Base-by-base conservation (phyloP, 1,140 invertebrate genomes). In the Zaprionus kolodkinae region DNA sequence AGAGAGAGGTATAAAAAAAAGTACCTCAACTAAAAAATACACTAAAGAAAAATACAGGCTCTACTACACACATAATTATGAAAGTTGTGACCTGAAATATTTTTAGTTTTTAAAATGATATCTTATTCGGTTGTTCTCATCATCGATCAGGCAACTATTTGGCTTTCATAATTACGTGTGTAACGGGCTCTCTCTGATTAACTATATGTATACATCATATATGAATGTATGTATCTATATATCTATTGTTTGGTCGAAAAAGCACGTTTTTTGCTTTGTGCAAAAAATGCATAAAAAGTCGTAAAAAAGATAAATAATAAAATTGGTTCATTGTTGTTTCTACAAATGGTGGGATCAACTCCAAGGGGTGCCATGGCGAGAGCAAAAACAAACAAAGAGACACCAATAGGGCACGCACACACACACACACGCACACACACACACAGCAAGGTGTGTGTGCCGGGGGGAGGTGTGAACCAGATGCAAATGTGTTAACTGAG, bases 401-500 rank as follows among this genome's bases (percentile, higher is more conserved):
- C 10, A 57, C 40, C 60, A 45, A 33, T n/a, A 50, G 45, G 10
- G 45, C 27, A 12, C n/a, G 12, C 25, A 55, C 27, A 30, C 40
- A 7, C 21, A n/a, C 38, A 52, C 27, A 54, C 27, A n/a, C 21
- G 30, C 27, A 13, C 33, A 3, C 12, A n/a, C 27, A 12, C n/a
- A 6, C 25, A 55, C 21, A 21, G 21, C 12, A 55, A 10, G 21
- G 25, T 54, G 27, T 55, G 27, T 55, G 7, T 55, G 27, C 21
- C 13, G 27, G 27, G 21, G 21, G 27, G 27, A 2, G 21, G 21
- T 43, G 25, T 72, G 25, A 75, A 65, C 66, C 78, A 74, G 68
- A 69, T 84, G 78, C 80, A 84, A 89, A 88, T 84, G 84, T 88
- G 81, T 88, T 88, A 88, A 89, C 77, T 89, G 78, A 78, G 81